Percentiles rank a stretch among this genome's conserved stretches.
Evolutionary conservation across 2,113 vertebrate genomes (phyloP).

Genomic region (Cinclus mexicanus): DNA sequence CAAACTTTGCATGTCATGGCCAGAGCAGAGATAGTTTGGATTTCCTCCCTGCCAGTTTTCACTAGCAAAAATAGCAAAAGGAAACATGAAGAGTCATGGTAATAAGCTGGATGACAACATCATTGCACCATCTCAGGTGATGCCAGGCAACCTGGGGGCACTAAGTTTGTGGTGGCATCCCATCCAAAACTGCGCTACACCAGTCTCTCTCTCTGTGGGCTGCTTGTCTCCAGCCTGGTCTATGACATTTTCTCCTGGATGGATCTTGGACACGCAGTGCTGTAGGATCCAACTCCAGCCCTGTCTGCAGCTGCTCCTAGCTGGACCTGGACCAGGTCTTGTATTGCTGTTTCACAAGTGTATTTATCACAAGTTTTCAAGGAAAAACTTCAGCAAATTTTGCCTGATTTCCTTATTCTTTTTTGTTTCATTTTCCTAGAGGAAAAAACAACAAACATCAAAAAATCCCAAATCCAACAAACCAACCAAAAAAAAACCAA

Average conservation of each 20-base stretch:
- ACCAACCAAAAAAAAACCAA: too few species aligned
- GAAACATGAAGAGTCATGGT: neutral
- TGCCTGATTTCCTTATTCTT: neutral
- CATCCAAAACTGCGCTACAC: neutral
- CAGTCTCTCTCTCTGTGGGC: neutral
- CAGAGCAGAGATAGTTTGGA: neutral
- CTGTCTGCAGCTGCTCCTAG: neutral
- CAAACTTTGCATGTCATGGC: neutral
- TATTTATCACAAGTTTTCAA: neutral
- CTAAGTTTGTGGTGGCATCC: neutral
- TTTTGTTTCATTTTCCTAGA: neutral
- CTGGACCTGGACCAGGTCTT: accelerated
- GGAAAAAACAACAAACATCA: neutral
- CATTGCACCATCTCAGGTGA: neutral
- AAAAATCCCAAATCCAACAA: neutral
- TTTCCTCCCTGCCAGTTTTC: neutral
- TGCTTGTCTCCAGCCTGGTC: neutral
- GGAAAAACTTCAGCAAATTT: neutral
- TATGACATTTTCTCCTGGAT: neutral
- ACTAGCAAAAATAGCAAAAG: neutral
- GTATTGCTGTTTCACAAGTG: neutral
- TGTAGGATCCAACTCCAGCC: neutral
- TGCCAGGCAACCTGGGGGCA: neutral
- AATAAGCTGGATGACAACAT: neutral
- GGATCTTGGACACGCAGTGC: too few species aligned